These are phyloP conservation scores for Pagetopsis macropterus DNA, from an alignment of 2,797 vertebrate genomes.

Conservation along the genomic window DNA sequence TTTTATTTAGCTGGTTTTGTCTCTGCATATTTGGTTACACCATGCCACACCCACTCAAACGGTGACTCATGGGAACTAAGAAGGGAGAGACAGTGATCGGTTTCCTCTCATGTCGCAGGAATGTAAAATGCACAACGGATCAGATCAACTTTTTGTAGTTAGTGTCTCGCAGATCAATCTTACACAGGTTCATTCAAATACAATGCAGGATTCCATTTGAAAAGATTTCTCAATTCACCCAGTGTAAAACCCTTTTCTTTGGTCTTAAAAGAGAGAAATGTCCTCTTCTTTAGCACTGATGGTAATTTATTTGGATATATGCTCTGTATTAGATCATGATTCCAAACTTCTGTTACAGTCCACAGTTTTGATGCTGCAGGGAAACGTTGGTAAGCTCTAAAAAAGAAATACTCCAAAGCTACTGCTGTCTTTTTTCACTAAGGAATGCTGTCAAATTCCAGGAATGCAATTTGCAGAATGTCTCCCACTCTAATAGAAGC, in stretches of 20 bases:
- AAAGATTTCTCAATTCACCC: neutral
- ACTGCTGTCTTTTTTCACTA: neutral
- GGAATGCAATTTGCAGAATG: neutral
- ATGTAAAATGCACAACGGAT: slow-evolving; percentile 3
- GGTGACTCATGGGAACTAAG: slow-evolving; percentile 49
- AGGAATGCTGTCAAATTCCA: slow-evolving; percentile 7
- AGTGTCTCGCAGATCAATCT: neutral
- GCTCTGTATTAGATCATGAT: slow-evolving; percentile 18
- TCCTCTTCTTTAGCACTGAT: neutral
- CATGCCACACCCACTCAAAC: slow-evolving; percentile 50
- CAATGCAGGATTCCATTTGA: neutral
- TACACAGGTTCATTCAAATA: neutral
- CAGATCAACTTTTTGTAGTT: neutral
- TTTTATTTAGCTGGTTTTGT: neutral
- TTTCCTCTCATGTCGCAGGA: slow-evolving; percentile 23
- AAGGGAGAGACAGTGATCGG: slow-evolving; percentile 3
- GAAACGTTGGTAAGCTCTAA: slow-evolving; percentile 25
- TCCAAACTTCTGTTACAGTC: slow-evolving; percentile 37
- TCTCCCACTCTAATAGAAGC: neutral
- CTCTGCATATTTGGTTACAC: slow-evolving; percentile 13
- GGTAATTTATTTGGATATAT: neutral
- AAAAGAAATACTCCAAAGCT: neutral
- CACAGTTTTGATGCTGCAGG: slow-evolving; percentile 30
- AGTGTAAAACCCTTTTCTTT: neutral
- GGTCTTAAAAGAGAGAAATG: neutral